Conservation (phyloP, 2,797 vertebrate genomes). For the Pagetopsis macropterus region DNA sequence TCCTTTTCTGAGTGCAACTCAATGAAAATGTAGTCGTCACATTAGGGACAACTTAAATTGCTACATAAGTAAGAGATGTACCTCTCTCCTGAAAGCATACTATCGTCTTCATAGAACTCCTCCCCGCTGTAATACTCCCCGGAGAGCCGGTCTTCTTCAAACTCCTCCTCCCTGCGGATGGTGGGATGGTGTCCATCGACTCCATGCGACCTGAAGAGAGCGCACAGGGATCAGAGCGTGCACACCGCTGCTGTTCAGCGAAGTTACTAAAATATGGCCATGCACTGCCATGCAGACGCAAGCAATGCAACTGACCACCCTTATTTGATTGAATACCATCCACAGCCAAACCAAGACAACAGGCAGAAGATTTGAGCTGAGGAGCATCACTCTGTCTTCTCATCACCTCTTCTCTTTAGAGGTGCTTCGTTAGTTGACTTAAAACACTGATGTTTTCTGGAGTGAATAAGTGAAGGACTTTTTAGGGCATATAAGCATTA, state of each 20-base stretch:
- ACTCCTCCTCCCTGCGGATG: constrained; percentile 91
- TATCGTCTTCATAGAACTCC: constrained; percentile 94
- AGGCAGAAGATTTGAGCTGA: constrained; percentile 21
- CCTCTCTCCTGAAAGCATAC: constrained; percentile 91
- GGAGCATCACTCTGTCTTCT: constrained; percentile 29
- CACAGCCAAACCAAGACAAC: constrained; percentile 53
- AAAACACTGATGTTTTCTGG: constrained; percentile 15
- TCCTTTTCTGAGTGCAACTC: not conserved
- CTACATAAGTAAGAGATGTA: constrained; percentile 54
- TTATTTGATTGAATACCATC: constrained; percentile 8
- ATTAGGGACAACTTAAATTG: not conserved
- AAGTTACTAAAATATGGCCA: constrained; percentile 54
- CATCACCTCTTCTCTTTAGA: constrained; percentile 19
- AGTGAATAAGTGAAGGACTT: constrained; percentile 8
- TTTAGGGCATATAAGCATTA: not conserved
- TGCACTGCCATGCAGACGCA: constrained; percentile 82
- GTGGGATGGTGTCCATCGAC: constrained; percentile 89
- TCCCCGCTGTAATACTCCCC: constrained; percentile 96
- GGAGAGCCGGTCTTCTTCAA: constrained; percentile 87
- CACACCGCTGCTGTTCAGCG: not conserved
- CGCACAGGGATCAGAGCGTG: constrained; percentile 27
- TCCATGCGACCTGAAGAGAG: constrained; percentile 86
- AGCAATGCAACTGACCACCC: constrained; percentile 53
- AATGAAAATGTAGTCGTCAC: too few species aligned
- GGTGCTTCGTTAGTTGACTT: constrained; percentile 4